phyloP scores from a whole-genome alignment of 1,140 invertebrate genomes.

The Zophobas atratus region DNA sequence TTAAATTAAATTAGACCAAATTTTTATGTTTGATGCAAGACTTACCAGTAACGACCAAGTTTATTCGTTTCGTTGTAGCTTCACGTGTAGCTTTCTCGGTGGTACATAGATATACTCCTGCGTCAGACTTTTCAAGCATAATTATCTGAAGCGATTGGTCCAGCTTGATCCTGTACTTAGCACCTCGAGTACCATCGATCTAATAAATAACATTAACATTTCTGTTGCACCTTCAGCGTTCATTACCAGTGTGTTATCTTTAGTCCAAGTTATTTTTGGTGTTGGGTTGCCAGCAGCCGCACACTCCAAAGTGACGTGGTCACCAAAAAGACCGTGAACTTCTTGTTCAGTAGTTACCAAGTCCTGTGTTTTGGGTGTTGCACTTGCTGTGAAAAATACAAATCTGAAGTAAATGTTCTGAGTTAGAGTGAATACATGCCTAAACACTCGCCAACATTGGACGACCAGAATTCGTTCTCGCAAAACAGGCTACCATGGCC shows the following conservation, averaged over 20 bases:
- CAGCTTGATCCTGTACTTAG: constrained; percentile 77
- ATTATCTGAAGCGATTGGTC: constrained; percentile 86
- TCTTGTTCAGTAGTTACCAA: constrained; percentile 72
- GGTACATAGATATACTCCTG: constrained; percentile 87
- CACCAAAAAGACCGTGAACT: constrained; percentile 79
- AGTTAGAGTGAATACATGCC: too few species aligned
- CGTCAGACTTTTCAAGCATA: constrained; percentile 84
- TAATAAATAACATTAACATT: constrained; percentile 63
- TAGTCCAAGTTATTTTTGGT: constrained; percentile 84
- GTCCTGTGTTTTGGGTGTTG: constrained; percentile 68
- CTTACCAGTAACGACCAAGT: constrained; percentile 81
- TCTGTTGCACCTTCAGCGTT: neutral
- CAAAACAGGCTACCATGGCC: too few species aligned
- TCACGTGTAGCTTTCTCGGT: constrained; percentile 85
- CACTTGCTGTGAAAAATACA: constrained; percentile 54
- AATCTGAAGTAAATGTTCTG: too few species aligned
- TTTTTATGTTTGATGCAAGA: constrained; percentile 1
- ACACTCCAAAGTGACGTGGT: constrained; percentile 80
- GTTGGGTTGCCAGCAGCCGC: constrained; percentile 81
- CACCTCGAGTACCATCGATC: constrained; percentile 79
- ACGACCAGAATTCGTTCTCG: too few species aligned
- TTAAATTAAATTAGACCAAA: constrained; percentile 39
- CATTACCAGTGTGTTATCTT: constrained; percentile 78
- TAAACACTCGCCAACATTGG: too few species aligned
- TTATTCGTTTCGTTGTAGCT: constrained; percentile 78